Evolutionary conservation across 2,113 vertebrate species (phyloP).

Genomic region (Girardinichthys multiradiatus): DNA sequence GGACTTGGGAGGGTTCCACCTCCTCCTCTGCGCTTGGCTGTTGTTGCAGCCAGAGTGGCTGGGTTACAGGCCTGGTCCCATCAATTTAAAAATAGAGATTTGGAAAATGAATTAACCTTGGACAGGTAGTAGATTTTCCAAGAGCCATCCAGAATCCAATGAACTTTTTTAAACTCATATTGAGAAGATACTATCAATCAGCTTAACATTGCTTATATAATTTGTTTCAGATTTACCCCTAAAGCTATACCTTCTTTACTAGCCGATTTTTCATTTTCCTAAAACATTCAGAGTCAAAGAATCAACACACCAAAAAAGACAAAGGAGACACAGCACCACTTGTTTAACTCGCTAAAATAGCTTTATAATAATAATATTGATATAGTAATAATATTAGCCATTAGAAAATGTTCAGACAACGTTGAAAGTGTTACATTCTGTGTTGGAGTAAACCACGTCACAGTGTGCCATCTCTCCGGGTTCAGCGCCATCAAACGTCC

Average conservation of each 20-base stretch:
- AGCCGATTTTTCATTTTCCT: not conserved
- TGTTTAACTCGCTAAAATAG: constrained; percentile 85
- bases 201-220: not conserved
- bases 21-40: too few relatives aligned
- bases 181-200: not conserved
- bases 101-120: not conserved
- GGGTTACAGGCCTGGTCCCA: too few relatives aligned
- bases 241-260: not conserved
- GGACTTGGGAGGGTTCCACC: too few relatives aligned
- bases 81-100: not conserved
- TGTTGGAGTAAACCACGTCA: constrained; percentile 83
- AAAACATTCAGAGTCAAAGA: constrained; percentile 40
- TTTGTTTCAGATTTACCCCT: not conserved
- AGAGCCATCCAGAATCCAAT: not conserved
- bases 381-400: constrained; percentile 78
- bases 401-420: constrained; percentile 82
- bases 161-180: not conserved
- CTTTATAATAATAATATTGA: constrained; percentile 83
- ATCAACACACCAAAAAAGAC: constrained; percentile 56
- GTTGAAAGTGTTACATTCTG: constrained; percentile 85
- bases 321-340: constrained; percentile 50
- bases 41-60: too few relatives aligned
- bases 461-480: constrained; percentile 83
- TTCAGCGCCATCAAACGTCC: constrained; percentile 66
- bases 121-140: not conserved